Base-by-base conservation (phyloP, 2,113 vertebrate genomes). In the Geococcyx californianus region DNA sequence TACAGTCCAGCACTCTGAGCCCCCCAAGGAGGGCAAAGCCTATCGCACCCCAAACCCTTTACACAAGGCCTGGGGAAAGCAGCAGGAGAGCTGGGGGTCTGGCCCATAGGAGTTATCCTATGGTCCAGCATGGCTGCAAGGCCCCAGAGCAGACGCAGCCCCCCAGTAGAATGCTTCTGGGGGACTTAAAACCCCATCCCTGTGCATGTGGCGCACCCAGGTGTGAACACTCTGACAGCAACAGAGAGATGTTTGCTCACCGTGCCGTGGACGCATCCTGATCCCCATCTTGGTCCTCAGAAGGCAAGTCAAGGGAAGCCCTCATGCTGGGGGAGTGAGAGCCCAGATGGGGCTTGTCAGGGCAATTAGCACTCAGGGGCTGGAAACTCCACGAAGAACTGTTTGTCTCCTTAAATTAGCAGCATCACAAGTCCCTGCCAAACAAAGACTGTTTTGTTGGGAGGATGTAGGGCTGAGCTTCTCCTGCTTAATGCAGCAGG, bases 181-280 rank as follows among this genome's bases (percentile, higher is more conserved):
- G 5, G 11, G 29, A 16, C 5, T 64, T 47, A 11, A 29, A 76
- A 26, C 2, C 38, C 25, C 40, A 81, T 4, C 4, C 11, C 7
- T 3, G 2, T 0, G 3, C 4, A 62, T 1, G 1, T 5, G 11
- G 58, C 2, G 3, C 31, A 24, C 10, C 38, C 33, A 11, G 47
- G 47, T 49, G 16, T 10, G 21, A 49, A 49, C 17, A 49, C 10
- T 8, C 47, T 49, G 47, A 23, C 9, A 4, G 3, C 40, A 67
- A 12, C 5, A 38, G 55, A 73, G 33, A 81, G 33, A 42, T 4
- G 8, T 16, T 89, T 11, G 2, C n/a, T 91, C 18, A 47, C 44
- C 6, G 0, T 3, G 3, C 29, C 38, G 34, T 4, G 3, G 13
- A 6, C 9, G 9, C 33, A 9, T 17, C 67, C 33, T 10, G 8